These are phyloP conservation scores for Hemiprocne comata DNA, from an alignment of 2,113 vertebrate genomes.

Conservation along the genomic window DNA sequence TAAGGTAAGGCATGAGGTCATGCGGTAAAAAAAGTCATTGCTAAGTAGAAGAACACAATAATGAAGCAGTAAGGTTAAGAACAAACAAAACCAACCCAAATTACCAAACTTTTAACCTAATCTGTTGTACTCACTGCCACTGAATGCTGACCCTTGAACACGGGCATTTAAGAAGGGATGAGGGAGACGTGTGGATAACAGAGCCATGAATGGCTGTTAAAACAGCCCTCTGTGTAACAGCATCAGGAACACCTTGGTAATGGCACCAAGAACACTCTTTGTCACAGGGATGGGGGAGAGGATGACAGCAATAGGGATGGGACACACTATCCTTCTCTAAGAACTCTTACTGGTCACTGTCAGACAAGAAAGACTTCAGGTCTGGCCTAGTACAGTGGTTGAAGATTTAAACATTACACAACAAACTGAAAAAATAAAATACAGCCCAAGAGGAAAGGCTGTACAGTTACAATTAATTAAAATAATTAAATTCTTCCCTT, in stretches of 20 bases:
- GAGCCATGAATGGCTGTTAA: fast-evolving
- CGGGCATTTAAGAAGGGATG: fast-evolving
- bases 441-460: not conserved
- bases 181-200: not conserved
- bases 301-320: fast-evolving
- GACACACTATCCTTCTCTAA: no score
- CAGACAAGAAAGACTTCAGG: not conserved
- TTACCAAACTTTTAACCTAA: not conserved
- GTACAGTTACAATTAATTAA: not conserved
- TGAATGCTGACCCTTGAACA: fast-evolving
- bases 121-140: not conserved
- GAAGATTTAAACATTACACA: not conserved
- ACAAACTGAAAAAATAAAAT: not conserved
- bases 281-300: not conserved
- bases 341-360: no score
- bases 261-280: not conserved
- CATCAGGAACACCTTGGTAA: not conserved
- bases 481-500: not conserved
- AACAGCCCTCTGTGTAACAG: not conserved
- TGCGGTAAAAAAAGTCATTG: not conserved
- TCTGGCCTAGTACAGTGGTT: not conserved
- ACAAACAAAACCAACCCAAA: not conserved
- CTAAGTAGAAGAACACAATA: not conserved
- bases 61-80: not conserved
- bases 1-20: not conserved